phyloP scores from a whole-genome alignment of 2,113 vertebrate genomes.

The Beaufortia kweichowensis region DNA sequence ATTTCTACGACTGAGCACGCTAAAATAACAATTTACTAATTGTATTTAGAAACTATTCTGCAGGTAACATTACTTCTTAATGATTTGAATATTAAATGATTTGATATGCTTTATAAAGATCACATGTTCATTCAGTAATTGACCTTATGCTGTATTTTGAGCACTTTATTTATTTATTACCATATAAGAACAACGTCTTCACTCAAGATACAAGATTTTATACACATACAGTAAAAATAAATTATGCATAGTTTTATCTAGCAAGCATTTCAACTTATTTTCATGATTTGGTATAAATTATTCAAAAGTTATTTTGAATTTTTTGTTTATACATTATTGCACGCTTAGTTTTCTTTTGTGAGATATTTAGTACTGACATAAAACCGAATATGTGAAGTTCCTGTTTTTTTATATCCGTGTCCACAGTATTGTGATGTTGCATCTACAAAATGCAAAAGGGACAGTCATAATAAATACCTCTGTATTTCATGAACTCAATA shows the following conservation, averaged over 20 bases:
- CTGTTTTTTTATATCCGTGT: constrained; percentile 31
- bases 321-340: not conserved
- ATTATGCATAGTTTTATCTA: not conserved
- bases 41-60: constrained; percentile 58
- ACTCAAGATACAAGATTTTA: constrained; percentile 39
- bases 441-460: constrained; percentile 26
- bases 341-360: constrained; percentile 1
- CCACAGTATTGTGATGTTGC: constrained; percentile 29
- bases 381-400: constrained; percentile 36
- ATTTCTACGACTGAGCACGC: constrained; percentile 39
- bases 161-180: constrained; percentile 80
- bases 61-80: constrained; percentile 51
- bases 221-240: not conserved
- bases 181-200: constrained; percentile 57
- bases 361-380: constrained; percentile 20
- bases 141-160: constrained; percentile 65
- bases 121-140: constrained; percentile 55
- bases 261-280: constrained; percentile 24
- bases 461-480: constrained; percentile 37
- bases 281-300: not conserved
- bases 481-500: constrained; percentile 14
- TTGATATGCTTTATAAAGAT: constrained; percentile 52
- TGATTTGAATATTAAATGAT: constrained; percentile 62
- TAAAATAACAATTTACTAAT: constrained; percentile 30
- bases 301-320: not conserved